Evolutionary conservation across 2,888 invertebrate species (phyloP).

Genomic region (Cryptophagus acutangulus): DNA sequence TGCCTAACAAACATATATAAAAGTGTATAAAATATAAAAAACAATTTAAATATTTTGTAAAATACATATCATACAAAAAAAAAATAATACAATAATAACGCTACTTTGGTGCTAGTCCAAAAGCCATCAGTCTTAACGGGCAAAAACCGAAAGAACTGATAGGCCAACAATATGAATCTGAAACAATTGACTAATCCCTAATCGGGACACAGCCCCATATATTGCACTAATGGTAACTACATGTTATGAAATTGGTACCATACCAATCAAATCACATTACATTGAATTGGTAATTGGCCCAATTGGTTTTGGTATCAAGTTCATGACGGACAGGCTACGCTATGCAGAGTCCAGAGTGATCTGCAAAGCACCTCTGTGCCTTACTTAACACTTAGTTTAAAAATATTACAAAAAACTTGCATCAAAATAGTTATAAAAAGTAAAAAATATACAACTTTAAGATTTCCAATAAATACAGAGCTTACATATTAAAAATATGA

Average conservation of each 20-base stretch:
- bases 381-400: no score
- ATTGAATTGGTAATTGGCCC: no score
- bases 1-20: conserved; percentile 50
- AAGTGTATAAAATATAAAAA: conserved; percentile 50
- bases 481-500: conserved; percentile 45
- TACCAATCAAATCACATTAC: no score
- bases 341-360: conserved; percentile 12
- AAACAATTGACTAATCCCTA: conserved; percentile 49
- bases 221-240: conserved; percentile 50
- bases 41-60: conserved; percentile 45
- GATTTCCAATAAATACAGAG: conserved; percentile 47
- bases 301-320: conserved; percentile 22
- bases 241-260: conserved; percentile 29
- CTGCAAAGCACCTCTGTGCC: no score
- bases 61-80: conserved; percentile 40
- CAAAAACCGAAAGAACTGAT: conserved; percentile 42
- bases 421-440: conserved; percentile 47
- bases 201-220: conserved; percentile 44
- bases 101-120: conserved; percentile 48
- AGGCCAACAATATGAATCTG: conserved; percentile 47
- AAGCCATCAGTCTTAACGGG: conserved; percentile 40
- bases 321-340: conserved; percentile 22
- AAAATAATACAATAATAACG: conserved; percentile 42
- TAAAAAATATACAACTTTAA: conserved; percentile 48
- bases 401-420: conserved; percentile 39